A percentile compares a stretch with the other conserved stretches of the same genome.
Evolutionary conservation across 2,113 vertebrate species (phyloP).

Genomic region (Laterallus jamaicensis): DNA sequence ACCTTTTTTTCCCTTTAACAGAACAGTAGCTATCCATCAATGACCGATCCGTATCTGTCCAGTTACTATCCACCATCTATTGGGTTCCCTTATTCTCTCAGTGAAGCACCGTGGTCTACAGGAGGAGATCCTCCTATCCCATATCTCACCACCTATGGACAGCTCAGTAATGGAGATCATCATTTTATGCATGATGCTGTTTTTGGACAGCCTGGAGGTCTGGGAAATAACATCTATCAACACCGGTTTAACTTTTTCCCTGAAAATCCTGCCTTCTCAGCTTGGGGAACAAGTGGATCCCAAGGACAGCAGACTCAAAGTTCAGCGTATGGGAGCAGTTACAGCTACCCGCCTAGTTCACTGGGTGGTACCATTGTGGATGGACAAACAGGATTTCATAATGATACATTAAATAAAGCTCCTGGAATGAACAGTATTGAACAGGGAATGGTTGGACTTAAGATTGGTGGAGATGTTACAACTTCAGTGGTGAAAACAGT

Average conservation of each 20-base stretch:
- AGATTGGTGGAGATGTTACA: constrained; percentile 88
- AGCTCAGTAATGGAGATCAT: constrained; percentile 94
- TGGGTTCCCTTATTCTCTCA: constrained; percentile 94
- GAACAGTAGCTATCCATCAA: constrained; percentile 96
- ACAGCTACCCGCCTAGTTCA: constrained; percentile 93
- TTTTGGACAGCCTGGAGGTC: constrained; percentile 92
- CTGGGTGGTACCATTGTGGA: constrained; percentile 93
- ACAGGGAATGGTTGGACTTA: constrained; percentile 94
- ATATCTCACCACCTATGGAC: constrained; percentile 93
- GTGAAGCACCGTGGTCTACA: constrained; percentile 94
- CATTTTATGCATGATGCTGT: constrained; percentile 95
- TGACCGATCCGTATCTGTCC: constrained; percentile 94
- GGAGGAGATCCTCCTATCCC: constrained; percentile 95
- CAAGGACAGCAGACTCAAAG: constrained; percentile 95
- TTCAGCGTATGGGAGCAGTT: constrained; percentile 92
- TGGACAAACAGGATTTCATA: constrained; percentile 92
- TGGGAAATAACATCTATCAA: constrained; percentile 92
- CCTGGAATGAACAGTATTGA: constrained; percentile 96
- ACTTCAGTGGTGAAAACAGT: constrained; percentile 88
- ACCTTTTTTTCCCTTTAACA: constrained; percentile 62
- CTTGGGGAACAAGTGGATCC: constrained; percentile 92
- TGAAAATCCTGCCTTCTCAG: constrained; percentile 93
- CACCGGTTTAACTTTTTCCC: constrained; percentile 97
- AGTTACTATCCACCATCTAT: constrained; percentile 97
- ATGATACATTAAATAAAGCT: constrained; percentile 91